A percentile compares a stretch with the other conserved stretches of the same genome.
phyloP scores from a whole-genome alignment of 1,140 invertebrate species.

The Sogatella furcifera region DNA sequence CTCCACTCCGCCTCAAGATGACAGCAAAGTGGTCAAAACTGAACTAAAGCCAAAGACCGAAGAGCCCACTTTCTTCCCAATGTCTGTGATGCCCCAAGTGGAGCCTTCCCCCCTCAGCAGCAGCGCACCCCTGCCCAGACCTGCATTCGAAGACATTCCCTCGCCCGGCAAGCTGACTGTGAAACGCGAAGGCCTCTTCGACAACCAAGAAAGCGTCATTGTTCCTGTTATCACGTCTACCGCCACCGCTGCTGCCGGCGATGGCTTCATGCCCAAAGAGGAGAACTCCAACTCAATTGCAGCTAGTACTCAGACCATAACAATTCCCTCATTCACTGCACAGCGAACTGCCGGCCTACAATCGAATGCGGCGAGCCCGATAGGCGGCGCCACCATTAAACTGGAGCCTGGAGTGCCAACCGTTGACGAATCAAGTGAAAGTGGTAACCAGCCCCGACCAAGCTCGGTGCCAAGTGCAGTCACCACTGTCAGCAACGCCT shows the following conservation, averaged over 20 bases:
- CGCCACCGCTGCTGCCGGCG: conserved; percentile 7
- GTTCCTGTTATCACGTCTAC: conserved; percentile 14
- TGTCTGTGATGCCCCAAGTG: conserved; percentile 6
- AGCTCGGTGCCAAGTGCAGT: conserved; percentile 4
- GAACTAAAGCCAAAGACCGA: conserved; percentile 21
- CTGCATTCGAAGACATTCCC: conserved; percentile 21
- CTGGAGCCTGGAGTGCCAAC: conserved; percentile 12
- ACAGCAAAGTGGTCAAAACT: conserved; percentile 7
- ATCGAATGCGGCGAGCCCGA: background rate
- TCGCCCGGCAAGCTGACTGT: conserved; percentile 19
- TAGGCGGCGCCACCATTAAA: conserved; percentile 9
- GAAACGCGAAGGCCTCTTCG: conserved; percentile 22
- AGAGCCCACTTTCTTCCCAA: conserved; percentile 14
- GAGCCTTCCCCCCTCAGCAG: too few relatives aligned
- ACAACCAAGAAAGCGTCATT: conserved; percentile 18
- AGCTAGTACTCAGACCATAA: background rate
- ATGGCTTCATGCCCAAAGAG: conserved; percentile 21
- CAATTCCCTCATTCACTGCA: background rate
- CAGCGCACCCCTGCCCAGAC: conserved; percentile 15
- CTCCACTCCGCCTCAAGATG: conserved; percentile 9
- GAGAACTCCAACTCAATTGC: conserved; percentile 6
- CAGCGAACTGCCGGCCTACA: background rate
- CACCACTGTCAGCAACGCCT: background rate
- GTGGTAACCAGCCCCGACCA: background rate
- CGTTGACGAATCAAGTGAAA: conserved; percentile 5